phyloP scores from a whole-genome alignment of 2,797 vertebrate species.

The Danio aesculapii region DNA sequence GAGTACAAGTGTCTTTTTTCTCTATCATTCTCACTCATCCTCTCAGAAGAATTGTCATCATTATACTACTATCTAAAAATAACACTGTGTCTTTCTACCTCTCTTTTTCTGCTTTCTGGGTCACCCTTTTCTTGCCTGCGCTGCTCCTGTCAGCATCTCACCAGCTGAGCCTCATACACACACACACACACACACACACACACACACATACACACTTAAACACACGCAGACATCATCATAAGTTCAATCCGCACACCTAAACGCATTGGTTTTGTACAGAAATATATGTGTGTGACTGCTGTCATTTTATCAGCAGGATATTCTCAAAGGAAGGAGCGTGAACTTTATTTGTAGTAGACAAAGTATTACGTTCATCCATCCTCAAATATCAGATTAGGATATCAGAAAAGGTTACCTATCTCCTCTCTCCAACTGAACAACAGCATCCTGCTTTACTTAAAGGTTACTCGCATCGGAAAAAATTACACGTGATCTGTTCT shows the following conservation, averaged over 20 bases:
- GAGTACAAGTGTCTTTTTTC: conserved; percentile 8
- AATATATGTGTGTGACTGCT: conserved; percentile 21
- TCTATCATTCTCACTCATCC: conserved; percentile 33
- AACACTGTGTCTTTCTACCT: conserved; percentile 71
- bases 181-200: conserved; percentile 32
- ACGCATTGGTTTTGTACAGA: neutral
- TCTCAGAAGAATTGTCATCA: conserved; percentile 69
- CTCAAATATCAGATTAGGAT: conserved; percentile 60
- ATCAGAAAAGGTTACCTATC: conserved; percentile 60
- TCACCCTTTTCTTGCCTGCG: conserved; percentile 72
- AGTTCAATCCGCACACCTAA: neutral
- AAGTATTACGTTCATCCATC: conserved; percentile 58
- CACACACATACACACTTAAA: conserved; percentile 45
- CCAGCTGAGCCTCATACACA: conserved; percentile 70
- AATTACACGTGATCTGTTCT: conserved; percentile 50
- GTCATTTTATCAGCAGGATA: conserved; percentile 48
- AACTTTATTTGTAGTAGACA: conserved; percentile 61
- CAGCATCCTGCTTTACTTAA: conserved; percentile 53
- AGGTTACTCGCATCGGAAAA: conserved; percentile 56
- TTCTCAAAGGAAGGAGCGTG: conserved; percentile 51
- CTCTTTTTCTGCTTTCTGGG: conserved; percentile 74
- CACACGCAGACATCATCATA: neutral
- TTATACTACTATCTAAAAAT: conserved; percentile 82
- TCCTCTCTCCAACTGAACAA: conserved; percentile 43
- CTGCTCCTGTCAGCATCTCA: conserved; percentile 69